Conservation (phyloP, 1,140 invertebrate genomes). For the Papilio polytes region DNA sequence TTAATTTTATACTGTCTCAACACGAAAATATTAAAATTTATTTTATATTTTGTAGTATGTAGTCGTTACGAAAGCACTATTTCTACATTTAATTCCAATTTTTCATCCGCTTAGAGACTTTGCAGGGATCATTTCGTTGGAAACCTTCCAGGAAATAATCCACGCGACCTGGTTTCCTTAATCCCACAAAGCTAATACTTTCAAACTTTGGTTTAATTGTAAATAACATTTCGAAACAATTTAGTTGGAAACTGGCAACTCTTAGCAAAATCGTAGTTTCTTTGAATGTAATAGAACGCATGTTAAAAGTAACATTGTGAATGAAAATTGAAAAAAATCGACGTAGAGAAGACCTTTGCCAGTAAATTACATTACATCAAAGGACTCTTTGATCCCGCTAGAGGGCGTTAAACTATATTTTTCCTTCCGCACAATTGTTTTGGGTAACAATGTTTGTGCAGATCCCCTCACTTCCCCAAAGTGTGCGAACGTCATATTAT, state of each 20-base stretch:
- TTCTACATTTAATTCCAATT: not conserved
- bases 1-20: too few species aligned
- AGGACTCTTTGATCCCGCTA: conserved; percentile 23
- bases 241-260: not conserved
- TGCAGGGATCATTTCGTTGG: not conserved
- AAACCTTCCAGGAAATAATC: conserved; percentile 13
- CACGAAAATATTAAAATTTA: too few species aligned
- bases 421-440: conserved; percentile 34
- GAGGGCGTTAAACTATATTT: conserved; percentile 32
- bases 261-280: too few species aligned
- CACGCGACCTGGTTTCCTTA: conserved; percentile 23
- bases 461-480: not conserved
- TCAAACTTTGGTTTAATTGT: not conserved
- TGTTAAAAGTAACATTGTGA: not conserved
- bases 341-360: not conserved
- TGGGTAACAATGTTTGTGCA: conserved; percentile 28
- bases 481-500: conserved; percentile 16
- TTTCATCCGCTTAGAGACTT: conserved; percentile 1
- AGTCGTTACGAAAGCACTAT: not conserved
- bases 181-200: conserved; percentile 22
- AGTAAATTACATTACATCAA: conserved; percentile 16
- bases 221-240: not conserved
- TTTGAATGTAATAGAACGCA: not conserved
- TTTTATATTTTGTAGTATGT: not conserved
- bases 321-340: not conserved